Percentiles rank a stretch among this genome's conserved stretches.
These are phyloP conservation scores for Rhinatrema bivittatum DNA, from an alignment of 2,797 vertebrate species.

Conservation along the genomic window DNA sequence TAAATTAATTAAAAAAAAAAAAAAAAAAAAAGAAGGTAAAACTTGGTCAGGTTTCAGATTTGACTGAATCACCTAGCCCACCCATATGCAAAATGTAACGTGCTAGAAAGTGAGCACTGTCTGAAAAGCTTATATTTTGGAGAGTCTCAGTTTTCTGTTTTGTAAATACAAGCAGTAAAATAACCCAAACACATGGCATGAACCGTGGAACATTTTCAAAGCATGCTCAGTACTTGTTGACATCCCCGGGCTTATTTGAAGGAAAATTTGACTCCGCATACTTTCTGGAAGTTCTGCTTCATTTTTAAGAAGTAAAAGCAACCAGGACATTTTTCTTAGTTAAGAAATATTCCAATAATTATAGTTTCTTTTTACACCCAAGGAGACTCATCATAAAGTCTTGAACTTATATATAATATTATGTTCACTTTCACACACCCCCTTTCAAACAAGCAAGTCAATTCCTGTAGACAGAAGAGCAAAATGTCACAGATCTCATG, in stretches of 20 bases:
- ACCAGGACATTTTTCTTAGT: constrained; percentile 28
- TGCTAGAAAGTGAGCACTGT: constrained; percentile 42
- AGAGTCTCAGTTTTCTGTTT: constrained; percentile 50
- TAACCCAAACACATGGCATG: constrained; percentile 22
- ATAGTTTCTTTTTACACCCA: no score
- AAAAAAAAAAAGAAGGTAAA: constrained; percentile 43
- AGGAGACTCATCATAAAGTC: no score
- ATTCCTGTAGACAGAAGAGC: no score
- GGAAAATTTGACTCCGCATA: constrained; percentile 19
- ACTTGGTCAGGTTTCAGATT: constrained; percentile 52
- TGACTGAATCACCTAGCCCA: constrained; percentile 40
- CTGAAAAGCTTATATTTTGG: constrained; percentile 34
- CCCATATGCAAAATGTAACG: constrained; percentile 38
- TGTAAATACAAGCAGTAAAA: constrained; percentile 44
- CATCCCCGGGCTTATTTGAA: constrained; percentile 25
- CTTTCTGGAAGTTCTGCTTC: constrained; percentile 40
- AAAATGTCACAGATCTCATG: no score
- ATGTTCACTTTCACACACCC: no score
- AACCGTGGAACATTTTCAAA: constrained; percentile 36
- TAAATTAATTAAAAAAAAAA: no score
- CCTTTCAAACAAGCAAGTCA: no score
- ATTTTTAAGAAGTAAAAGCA: no score
- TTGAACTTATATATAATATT: no score
- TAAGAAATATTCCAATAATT: no score
- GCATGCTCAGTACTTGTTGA: constrained; percentile 36